Conservation (phyloP, 2,888 invertebrate species). For the Acrobasis consociella region DNA sequence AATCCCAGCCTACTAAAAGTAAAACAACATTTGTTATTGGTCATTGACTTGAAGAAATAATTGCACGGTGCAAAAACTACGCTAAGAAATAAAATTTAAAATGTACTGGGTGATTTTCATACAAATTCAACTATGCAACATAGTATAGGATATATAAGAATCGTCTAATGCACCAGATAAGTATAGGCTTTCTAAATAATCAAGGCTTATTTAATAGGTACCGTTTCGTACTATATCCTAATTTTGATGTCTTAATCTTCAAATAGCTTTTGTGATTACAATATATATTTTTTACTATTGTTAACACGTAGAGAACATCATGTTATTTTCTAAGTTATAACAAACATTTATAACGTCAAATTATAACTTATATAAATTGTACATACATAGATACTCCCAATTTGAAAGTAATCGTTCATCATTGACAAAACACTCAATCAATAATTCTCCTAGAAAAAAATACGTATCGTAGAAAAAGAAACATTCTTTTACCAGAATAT, state of each 20-base stretch:
- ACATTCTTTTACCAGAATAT: too few relatives aligned
- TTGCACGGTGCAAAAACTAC: conserved; percentile 33
- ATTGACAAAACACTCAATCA: too few relatives aligned
- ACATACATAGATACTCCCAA: neutral
- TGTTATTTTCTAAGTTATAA: conserved; percentile 8
- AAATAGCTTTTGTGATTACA: conserved; percentile 5
- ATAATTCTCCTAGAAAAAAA: too few relatives aligned
- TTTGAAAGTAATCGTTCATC: neutral
- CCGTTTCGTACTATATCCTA: conserved; percentile 54
- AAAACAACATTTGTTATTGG: conserved; percentile 28
- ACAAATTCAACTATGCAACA: conserved; percentile 35
- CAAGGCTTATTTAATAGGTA: conserved; percentile 74
- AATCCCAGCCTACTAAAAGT: conserved; percentile 32
- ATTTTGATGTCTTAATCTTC: conserved; percentile 34
- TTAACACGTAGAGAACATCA: conserved; percentile 3
- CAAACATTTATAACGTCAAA: conserved; percentile 20
- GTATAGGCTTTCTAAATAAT: conserved; percentile 61
- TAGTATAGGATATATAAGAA: conserved; percentile 33
- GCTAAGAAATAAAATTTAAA: conserved; percentile 38
- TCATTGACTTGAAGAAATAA: conserved; percentile 33
- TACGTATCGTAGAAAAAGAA: too few relatives aligned
- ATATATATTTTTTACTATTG: neutral
- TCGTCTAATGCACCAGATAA: conserved; percentile 64
- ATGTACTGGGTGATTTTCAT: conserved; percentile 42
- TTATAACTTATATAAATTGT: conserved; percentile 17